Percentiles rank a stretch among this genome's conserved stretches.
Conservation (phyloP, 2,888 invertebrate species). For the Cataglyphis albicans region DNA sequence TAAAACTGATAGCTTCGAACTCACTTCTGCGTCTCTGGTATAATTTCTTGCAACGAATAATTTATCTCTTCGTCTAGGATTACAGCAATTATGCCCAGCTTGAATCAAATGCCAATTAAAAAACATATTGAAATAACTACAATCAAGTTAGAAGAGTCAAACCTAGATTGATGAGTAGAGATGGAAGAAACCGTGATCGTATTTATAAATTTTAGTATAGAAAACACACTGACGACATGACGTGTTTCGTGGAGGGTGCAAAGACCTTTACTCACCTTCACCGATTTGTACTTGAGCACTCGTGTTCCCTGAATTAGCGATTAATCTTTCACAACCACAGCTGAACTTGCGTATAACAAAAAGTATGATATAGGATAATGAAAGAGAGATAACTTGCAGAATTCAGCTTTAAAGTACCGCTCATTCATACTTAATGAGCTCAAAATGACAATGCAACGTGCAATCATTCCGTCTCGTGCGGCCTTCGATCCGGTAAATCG, state of each 20-base stretch:
- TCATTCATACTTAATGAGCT: neutral
- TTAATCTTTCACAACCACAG: conserved; percentile 23
- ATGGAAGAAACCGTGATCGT: too few species aligned
- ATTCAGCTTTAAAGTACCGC: neutral
- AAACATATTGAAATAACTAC: too few species aligned
- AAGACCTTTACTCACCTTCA: neutral
- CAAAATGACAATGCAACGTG: neutral
- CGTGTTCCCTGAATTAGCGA: neutral
- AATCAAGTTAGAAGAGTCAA: too few species aligned
- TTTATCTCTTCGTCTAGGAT: too few species aligned
- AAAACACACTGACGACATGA: too few species aligned
- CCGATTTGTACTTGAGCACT: neutral
- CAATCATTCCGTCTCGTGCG: neutral
- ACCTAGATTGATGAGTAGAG: too few species aligned
- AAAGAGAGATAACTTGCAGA: neutral
- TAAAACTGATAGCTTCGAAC: neutral
- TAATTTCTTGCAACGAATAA: too few species aligned
- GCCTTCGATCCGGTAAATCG: neutral
- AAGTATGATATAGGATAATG: neutral
- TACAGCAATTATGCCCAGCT: too few species aligned
- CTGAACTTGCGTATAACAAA: neutral
- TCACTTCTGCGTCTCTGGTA: neutral
- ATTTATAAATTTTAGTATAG: too few species aligned
- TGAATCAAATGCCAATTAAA: too few species aligned
- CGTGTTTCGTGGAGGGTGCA: neutral